phyloP scores from a whole-genome alignment of 2,888 invertebrate species.

The Drosophila aldrichi region DNA sequence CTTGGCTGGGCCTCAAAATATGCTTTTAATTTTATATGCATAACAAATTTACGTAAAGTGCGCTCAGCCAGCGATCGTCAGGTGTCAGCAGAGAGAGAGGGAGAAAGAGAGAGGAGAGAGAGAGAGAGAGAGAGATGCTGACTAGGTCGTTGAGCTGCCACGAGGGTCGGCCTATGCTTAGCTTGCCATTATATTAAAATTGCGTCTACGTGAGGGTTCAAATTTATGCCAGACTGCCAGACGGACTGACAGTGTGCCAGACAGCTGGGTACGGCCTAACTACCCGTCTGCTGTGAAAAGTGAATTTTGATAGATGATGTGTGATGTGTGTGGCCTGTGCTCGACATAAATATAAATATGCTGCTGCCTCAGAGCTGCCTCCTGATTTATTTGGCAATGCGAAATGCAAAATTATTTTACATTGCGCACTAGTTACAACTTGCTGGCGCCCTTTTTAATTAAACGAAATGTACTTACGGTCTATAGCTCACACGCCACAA shows the following conservation, averaged over 20 bases:
- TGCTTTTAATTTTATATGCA: constrained; percentile 82
- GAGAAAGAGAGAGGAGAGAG: constrained; percentile 17
- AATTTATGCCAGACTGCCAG: constrained; percentile 57
- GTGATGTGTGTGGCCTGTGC: neutral
- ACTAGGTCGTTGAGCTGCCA: constrained; percentile 68
- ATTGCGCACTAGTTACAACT: constrained; percentile 21
- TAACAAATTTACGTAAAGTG: constrained; percentile 80
- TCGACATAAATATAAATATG: constrained; percentile 23
- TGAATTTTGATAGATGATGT: constrained; percentile 73
- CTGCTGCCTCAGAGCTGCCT: constrained; percentile 17
- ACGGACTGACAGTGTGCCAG: constrained; percentile 26
- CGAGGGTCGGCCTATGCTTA: constrained; percentile 41
- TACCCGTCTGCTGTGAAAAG: constrained; percentile 40
- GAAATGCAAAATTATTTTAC: constrained; percentile 28
- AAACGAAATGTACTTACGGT: constrained; percentile 26
- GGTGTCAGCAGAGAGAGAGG: constrained; percentile 57
- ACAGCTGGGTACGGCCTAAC: constrained; percentile 16
- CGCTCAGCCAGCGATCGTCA: constrained; percentile 58
- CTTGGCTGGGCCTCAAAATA: constrained; percentile 63
- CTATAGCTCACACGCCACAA: constrained; percentile 13
- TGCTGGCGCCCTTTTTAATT: constrained; percentile 36
- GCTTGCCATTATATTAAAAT: constrained; percentile 69
- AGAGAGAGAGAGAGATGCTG: constrained; percentile 58
- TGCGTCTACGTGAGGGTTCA: constrained; percentile 76
- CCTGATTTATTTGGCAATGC: constrained; percentile 57